Evolutionary conservation across 92 coral and sea anemone genomes (phyloP).

Genomic region (Plumapathes pennacea): DNA sequence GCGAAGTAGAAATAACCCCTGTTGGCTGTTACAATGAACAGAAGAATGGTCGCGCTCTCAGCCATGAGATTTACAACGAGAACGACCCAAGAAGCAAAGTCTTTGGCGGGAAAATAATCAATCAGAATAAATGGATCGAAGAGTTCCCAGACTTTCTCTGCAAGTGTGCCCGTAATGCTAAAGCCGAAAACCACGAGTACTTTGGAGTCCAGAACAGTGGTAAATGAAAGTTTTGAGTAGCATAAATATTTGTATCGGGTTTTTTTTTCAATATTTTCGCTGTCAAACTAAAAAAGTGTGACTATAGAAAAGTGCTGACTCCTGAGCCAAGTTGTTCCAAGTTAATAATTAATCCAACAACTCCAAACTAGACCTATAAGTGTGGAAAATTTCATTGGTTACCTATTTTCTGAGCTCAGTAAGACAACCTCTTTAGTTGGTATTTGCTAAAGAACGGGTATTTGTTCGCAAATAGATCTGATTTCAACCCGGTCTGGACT

Average conservation of each 20-base stretch:
- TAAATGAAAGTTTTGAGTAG: conserved; percentile 4
- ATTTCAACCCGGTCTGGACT: no score
- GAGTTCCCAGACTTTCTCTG: conserved; percentile 50
- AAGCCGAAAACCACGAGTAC: conserved; percentile 10
- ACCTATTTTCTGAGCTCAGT: no score
- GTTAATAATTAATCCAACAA: no score
- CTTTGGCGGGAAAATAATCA: conserved; percentile 22
- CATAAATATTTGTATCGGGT: not conserved
- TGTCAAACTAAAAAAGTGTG: no score
- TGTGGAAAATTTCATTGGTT: no score
- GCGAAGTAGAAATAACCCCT: conserved; percentile 37
- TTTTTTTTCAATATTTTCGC: not conserved
- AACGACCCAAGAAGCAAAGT: conserved; percentile 1
- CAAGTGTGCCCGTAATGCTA: conserved; percentile 46
- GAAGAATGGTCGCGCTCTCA: conserved; percentile 11
- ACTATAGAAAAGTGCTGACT: no score
- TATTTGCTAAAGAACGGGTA: no score
- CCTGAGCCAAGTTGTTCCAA: no score
- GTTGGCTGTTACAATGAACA: conserved; percentile 48
- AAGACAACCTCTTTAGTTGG: no score
- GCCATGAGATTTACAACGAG: conserved; percentile 24
- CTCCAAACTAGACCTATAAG: no score
- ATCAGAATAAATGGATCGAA: not conserved
- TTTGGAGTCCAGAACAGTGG: conserved; percentile 56
- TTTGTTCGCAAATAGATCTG: no score